A percentile compares a stretch with the other conserved stretches of the same genome.
Conservation (phyloP, 1,140 invertebrate species). For the Kradibia gibbosae region DNA sequence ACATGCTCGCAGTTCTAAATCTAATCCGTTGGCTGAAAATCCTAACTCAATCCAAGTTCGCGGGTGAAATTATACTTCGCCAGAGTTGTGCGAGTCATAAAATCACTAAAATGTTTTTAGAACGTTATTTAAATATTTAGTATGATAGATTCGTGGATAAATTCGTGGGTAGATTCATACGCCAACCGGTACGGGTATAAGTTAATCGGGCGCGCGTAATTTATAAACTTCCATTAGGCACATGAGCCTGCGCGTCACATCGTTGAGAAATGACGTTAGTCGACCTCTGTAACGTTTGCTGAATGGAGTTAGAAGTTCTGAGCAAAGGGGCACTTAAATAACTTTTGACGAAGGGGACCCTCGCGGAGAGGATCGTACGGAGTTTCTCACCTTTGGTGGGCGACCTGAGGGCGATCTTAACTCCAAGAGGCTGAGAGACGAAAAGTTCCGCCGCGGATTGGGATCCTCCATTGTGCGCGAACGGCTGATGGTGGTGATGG, state of each 20-base stretch:
- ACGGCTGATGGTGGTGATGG: constrained; percentile 58
- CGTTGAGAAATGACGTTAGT: background rate
- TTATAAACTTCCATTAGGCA: background rate
- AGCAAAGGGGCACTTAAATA: no score
- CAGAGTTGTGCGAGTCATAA: background rate
- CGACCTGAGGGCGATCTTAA: constrained; percentile 47
- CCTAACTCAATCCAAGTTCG: background rate
- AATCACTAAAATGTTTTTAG: background rate
- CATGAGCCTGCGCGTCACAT: background rate
- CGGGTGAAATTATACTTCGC: background rate
- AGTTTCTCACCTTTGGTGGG: constrained; percentile 70
- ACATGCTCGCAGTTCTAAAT: background rate
- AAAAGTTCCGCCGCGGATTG: constrained; percentile 54
- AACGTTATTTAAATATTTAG: constrained; percentile 1
- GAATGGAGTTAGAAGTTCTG: background rate
- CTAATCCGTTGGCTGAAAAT: background rate
- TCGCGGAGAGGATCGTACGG: background rate
- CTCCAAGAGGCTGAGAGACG: constrained; percentile 49
- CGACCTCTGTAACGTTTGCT: background rate
- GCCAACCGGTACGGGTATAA: background rate
- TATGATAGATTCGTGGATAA: no score
- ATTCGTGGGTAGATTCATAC: background rate
- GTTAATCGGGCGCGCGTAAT: background rate
- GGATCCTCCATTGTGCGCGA: constrained; percentile 61
- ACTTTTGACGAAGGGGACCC: no score